phyloP scores from a whole-genome alignment of 2,888 invertebrate genomes.

The Campoletis raptor region DNA sequence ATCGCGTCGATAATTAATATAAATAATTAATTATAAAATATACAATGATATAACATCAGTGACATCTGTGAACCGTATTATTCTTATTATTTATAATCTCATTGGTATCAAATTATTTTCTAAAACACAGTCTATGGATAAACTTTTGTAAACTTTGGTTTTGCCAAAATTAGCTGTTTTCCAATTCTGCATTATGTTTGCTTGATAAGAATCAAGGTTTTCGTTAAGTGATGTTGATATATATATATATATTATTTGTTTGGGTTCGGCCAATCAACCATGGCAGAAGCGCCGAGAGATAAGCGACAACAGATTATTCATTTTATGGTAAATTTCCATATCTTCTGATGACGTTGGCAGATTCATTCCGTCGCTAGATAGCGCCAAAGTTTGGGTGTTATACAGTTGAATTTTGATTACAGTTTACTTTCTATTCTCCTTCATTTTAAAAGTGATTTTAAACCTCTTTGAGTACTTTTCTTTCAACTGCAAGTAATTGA shows the following conservation, averaged over 20 bases:
- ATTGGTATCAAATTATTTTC: neutral
- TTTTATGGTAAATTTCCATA: constrained; percentile 9
- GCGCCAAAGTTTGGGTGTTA: constrained; percentile 44
- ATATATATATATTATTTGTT: neutral
- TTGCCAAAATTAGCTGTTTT: neutral
- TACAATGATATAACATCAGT: neutral
- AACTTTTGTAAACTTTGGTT: neutral
- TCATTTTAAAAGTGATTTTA: neutral
- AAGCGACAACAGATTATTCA: neutral
- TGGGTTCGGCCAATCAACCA: neutral
- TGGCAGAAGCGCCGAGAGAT: neutral
- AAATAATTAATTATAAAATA: neutral
- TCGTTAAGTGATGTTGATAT: neutral
- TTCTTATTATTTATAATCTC: neutral
- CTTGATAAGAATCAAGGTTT: neutral
- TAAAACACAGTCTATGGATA: neutral
- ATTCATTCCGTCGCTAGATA: constrained; percentile 25
- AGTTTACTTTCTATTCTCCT: neutral
- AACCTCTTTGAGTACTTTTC: neutral
- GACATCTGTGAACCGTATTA: neutral
- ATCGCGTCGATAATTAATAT: neutral
- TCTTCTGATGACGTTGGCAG: constrained; percentile 34
- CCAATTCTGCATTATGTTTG: neutral
- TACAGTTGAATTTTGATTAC: constrained; percentile 8
- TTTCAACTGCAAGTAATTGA: neutral